Percentiles rank a stretch among this genome's conserved stretches.
phyloP scores from a whole-genome alignment of 2,888 invertebrate genomes.

The Diaperis boleti region DNA sequence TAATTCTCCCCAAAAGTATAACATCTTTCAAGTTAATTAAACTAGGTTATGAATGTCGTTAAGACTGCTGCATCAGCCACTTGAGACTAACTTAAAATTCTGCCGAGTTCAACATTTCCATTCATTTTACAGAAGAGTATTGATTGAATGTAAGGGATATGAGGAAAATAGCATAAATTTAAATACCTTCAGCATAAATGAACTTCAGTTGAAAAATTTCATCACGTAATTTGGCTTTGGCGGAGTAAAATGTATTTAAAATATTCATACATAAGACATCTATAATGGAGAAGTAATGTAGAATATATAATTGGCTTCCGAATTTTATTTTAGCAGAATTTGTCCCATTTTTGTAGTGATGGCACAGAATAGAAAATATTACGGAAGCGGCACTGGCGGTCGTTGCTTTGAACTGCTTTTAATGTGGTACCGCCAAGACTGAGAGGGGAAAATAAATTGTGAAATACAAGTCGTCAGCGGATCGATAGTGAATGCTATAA shows the following conservation, averaged over 20 bases:
- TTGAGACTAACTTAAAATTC: conserved; percentile 34
- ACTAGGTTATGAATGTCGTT: conserved; percentile 28
- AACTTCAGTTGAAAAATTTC: conserved; percentile 22
- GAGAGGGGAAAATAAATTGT: too few relatives aligned
- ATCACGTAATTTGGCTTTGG: conserved; percentile 16
- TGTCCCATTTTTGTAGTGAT: too few relatives aligned
- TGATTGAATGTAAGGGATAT: conserved; percentile 32
- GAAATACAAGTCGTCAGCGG: too few relatives aligned
- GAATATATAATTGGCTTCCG: too few relatives aligned
- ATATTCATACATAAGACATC: neutral
- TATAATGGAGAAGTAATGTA: too few relatives aligned
- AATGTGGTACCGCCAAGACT: too few relatives aligned
- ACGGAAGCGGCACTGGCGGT: too few relatives aligned
- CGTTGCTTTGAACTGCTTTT: too few relatives aligned
- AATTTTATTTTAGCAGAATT: too few relatives aligned
- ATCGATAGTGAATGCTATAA: too few relatives aligned
- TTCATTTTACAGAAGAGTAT: conserved; percentile 34
- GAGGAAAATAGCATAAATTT: conserved; percentile 38
- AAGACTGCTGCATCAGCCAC: conserved; percentile 28
- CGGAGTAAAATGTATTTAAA: neutral
- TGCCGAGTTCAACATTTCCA: conserved; percentile 34
- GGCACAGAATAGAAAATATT: too few relatives aligned
- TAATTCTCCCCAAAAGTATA: conserved; percentile 18
- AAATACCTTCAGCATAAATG: conserved; percentile 32
- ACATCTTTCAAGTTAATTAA: conserved; percentile 16